Conservation (phyloP, 1,140 invertebrate species). For the Camponotus floridanus region DNA sequence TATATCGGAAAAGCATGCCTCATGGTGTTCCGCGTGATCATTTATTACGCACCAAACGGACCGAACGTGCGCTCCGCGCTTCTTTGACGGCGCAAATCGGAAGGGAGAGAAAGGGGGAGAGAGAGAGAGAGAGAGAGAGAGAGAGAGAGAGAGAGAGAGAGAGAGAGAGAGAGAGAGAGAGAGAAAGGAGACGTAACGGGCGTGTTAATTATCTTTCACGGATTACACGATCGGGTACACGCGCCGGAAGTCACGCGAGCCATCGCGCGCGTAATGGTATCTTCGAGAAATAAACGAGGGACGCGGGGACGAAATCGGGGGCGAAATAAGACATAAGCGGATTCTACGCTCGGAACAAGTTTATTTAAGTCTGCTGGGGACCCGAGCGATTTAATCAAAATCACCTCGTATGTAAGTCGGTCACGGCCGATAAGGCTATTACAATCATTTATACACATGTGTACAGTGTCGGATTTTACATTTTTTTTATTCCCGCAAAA, state of each 20-base stretch:
- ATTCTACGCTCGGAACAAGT: conserved; percentile 49
- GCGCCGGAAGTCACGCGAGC: conserved; percentile 69
- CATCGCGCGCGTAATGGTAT: conserved; percentile 27
- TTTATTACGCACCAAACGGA: conserved; percentile 63
- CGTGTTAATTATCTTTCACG: conserved; percentile 71
- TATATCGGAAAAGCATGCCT: conserved; percentile 36
- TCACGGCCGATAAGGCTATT: conserved; percentile 54
- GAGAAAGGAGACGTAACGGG: conserved; percentile 24
- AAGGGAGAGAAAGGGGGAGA: conserved; percentile 8
- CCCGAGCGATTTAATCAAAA: conserved; percentile 46
- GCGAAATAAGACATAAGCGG: conserved; percentile 57
- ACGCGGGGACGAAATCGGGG: conserved; percentile 6
- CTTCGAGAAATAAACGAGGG: conserved; percentile 64
- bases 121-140: conserved; percentile 6
- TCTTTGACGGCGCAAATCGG: conserved; percentile 48
- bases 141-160: neutral
- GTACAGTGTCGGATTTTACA: conserved; percentile 38
- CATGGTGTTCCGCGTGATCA: conserved; percentile 30
- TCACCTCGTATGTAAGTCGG: conserved; percentile 10
- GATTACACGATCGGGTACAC: conserved; percentile 69
- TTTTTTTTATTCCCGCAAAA: conserved; percentile 17
- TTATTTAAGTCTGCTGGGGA: conserved; percentile 47
- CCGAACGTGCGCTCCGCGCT: conserved; percentile 19
- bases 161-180: conserved; percentile 4
- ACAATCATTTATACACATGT: conserved; percentile 22